Percentiles rank a stretch among this genome's conserved stretches.
phyloP scores from a whole-genome alignment of 2,888 invertebrate genomes.

The Caenorhabditis auriculariae region DNA sequence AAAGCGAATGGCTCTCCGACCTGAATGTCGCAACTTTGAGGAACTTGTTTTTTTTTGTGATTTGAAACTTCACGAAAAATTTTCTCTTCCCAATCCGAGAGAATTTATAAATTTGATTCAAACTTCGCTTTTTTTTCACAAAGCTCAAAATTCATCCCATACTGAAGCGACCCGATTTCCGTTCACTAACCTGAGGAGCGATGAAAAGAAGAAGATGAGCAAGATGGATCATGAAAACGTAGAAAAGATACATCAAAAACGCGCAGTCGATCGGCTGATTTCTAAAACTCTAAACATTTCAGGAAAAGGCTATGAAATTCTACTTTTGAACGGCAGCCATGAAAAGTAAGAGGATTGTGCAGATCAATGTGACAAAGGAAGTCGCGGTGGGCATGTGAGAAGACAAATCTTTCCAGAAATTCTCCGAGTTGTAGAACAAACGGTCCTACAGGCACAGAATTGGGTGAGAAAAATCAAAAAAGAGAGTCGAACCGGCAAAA shows the following conservation, averaged over 20 bases:
- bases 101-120: no score
- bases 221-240: slow-evolving; percentile 46
- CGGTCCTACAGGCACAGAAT: slow-evolving; percentile 33
- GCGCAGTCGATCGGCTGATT: slow-evolving; percentile 49
- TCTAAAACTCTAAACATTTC: slow-evolving; percentile 13
- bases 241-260: slow-evolving; percentile 48
- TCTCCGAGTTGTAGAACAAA: slow-evolving; percentile 35
- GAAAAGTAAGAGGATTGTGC: slow-evolving; percentile 48
- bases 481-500: slow-evolving; percentile 44
- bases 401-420: slow-evolving; percentile 32
- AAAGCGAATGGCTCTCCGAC: slow-evolving; percentile 45
- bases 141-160: not conserved
- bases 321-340: slow-evolving; percentile 53
- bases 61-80: not conserved
- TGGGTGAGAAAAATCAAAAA: not conserved
- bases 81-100: no score
- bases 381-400: slow-evolving; percentile 49
- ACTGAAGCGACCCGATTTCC: not conserved
- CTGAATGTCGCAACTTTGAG: slow-evolving; percentile 9
- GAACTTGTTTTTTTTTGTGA: not conserved
- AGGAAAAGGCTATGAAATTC: not conserved
- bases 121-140: no score
- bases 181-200: slow-evolving; percentile 36
- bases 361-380: slow-evolving; percentile 40
- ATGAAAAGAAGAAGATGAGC: slow-evolving; percentile 44